phyloP scores from a whole-genome alignment of 2,113 vertebrate genomes.

The Alces alces region DNA sequence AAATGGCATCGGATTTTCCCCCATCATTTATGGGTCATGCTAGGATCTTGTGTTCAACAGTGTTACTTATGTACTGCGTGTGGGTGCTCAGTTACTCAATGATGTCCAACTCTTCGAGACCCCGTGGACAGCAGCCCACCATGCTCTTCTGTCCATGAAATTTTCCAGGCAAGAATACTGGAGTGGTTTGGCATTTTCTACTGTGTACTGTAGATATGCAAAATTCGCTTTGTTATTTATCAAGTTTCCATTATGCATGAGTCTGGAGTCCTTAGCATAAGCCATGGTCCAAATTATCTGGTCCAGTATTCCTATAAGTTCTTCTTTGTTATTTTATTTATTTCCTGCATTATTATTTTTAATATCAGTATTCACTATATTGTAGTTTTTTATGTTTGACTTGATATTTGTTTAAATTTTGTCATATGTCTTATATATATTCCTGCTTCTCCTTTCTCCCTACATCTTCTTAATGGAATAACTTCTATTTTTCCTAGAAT shows the following conservation, averaged over 20 bases:
- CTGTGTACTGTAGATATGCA: not conserved
- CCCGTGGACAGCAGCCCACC: fast-evolving
- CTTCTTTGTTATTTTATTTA: not conserved
- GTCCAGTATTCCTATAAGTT: not conserved
- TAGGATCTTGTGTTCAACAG: not conserved
- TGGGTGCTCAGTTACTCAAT: not conserved
- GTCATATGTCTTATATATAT: not conserved
- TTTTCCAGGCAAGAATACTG: not conserved
- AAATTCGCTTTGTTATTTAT: not conserved
- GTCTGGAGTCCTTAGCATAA: not conserved
- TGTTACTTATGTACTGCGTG: not conserved
- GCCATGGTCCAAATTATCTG: not conserved
- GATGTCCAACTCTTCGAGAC: not conserved
- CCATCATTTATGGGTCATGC: not conserved
- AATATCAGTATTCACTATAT: not conserved
- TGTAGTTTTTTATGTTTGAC: not conserved
- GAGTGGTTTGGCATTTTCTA: not conserved
- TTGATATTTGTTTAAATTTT: not conserved
- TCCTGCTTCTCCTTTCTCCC: not conserved
- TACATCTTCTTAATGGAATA: not conserved
- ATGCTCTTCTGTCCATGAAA: not conserved
- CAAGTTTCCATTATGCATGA: not conserved
- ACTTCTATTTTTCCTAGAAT: not conserved
- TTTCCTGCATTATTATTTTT: not conserved
- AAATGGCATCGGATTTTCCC: fast-evolving